Percentiles rank a stretch among this genome's conserved stretches.
These are phyloP conservation scores for Yponomeuta cagnagella DNA, from an alignment of 2,888 invertebrate species.

Conservation along the genomic window DNA sequence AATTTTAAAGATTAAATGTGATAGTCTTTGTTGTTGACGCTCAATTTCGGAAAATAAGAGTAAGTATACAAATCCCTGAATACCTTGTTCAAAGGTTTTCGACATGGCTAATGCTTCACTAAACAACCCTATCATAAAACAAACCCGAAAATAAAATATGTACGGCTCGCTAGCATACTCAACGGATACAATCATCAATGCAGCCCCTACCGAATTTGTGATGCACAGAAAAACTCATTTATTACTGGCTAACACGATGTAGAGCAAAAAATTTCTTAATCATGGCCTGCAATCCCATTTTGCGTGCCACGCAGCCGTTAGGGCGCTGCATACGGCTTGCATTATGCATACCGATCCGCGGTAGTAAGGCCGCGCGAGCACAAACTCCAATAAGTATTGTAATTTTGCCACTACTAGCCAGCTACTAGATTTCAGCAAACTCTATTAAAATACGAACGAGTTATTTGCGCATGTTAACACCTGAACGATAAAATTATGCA, in stretches of 20 bases:
- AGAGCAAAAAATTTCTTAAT: conserved; percentile 29
- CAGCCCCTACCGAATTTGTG: background rate
- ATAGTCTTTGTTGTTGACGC: background rate
- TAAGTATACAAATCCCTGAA: background rate
- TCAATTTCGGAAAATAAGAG: background rate
- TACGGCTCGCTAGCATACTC: background rate
- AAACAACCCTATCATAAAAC: background rate
- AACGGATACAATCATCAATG: background rate
- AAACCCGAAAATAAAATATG: background rate
- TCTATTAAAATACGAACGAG: background rate
- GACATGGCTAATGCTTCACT: background rate
- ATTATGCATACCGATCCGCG: conserved; percentile 30
- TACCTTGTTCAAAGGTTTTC: background rate
- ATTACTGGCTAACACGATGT: conserved; percentile 20
- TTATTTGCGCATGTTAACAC: background rate
- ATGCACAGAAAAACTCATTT: conserved; percentile 4
- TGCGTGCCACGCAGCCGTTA: conserved; percentile 36
- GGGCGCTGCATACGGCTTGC: conserved; percentile 26
- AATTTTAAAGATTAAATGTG: conserved; percentile 10
- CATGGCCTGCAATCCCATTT: conserved; percentile 23
- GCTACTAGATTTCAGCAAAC: conserved; percentile 2
- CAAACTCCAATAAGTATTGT: background rate
- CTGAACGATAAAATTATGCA: background rate
- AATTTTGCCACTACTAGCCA: background rate
- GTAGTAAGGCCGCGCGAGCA: conserved; percentile 1